Evolutionary conservation across 2,888 invertebrate genomes (phyloP).

Genomic region (Leptopilina syphax): DNA sequence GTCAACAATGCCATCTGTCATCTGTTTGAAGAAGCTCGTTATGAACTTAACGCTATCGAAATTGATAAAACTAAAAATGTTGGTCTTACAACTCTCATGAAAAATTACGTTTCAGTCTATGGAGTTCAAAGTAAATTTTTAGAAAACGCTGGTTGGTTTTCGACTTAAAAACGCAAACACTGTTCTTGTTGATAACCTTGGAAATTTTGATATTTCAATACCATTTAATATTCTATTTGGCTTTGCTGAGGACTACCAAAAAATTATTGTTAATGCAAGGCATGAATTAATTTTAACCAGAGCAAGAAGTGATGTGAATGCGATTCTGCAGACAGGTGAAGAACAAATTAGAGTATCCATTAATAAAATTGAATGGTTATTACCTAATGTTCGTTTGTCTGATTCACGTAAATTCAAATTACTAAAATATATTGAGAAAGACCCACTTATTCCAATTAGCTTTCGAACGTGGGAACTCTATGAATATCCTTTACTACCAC

Average conservation of each 20-base stretch:
- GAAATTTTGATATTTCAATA: too few relatives aligned
- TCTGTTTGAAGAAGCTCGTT: slow-evolving; percentile 69
- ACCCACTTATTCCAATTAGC: too few relatives aligned
- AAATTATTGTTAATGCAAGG: slow-evolving; percentile 45
- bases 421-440: too few relatives aligned
- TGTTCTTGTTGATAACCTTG: too few relatives aligned
- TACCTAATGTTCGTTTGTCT: too few relatives aligned
- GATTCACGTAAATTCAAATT: too few relatives aligned
- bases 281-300: slow-evolving; percentile 46
- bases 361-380: too few relatives aligned
- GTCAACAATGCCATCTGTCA: slow-evolving; percentile 59
- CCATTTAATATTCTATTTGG: too few relatives aligned
- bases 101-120: slow-evolving; percentile 66
- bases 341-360: background rate
- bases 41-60: slow-evolving; percentile 68
- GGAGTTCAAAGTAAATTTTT: background rate
- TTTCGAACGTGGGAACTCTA: too few relatives aligned
- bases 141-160: slow-evolving; percentile 50
- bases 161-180: background rate
- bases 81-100: slow-evolving; percentile 67
- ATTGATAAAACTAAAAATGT: slow-evolving; percentile 67
- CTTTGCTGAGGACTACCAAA: slow-evolving; percentile 40
- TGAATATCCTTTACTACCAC: too few relatives aligned
- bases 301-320: slow-evolving; percentile 44
- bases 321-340: slow-evolving; percentile 27